Base-by-base conservation (phyloP, 2,797 vertebrate species). In the Crax fasciolata region DNA sequence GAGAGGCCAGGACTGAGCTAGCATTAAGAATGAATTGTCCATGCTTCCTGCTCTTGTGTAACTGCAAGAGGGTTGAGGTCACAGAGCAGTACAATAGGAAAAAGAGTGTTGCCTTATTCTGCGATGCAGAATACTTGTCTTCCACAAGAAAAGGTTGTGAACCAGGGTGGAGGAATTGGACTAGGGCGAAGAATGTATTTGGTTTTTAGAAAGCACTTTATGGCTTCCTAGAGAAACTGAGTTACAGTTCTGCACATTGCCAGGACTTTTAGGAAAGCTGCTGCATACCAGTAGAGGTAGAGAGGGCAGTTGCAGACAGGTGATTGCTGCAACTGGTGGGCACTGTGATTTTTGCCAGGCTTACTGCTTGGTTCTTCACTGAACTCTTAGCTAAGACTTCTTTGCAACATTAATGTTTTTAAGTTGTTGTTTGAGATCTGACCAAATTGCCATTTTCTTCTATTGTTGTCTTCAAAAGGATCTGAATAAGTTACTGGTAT, bases 1-100 rank as follows among this genome's bases (percentile, higher is more conserved):
- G 96, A 97, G 96, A 96, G 97, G 95, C 96, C 93, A 86, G 95
- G 93, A 72, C 90, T 89, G 96, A 98, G 94, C 96, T 90, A 96
- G 92, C 84, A 55, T 52, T 83, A 86, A 85, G 88, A 80, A 63
- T 82, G 90, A 96, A 89, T 93, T 89, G 94, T 84, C 58, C 83
- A 49, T 85, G 83, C 92, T 94, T 93, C 77, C 75, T 24, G 35
- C 73, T 80, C 72, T 94, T 85, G 92, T 15, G 61, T 90, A 95
- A 97, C 75, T 63, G 55, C n/a, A 58, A 35, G 35, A 35, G 35
- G 55, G 89, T 89, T 51, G 55, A 92, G 89, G 76, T 83, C 79
- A 80, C 70, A 28, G 81, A 59, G 75, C 81, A 84, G 63, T 59
- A 57, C 10, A 2, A 58, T 77, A 84, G 78, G 77, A 91, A 96